Percentiles rank a stretch among this genome's conserved stretches.
These are phyloP conservation scores for Temnothorax rugatulus DNA, from an alignment of 2,888 invertebrate species.

Conservation along the genomic window DNA sequence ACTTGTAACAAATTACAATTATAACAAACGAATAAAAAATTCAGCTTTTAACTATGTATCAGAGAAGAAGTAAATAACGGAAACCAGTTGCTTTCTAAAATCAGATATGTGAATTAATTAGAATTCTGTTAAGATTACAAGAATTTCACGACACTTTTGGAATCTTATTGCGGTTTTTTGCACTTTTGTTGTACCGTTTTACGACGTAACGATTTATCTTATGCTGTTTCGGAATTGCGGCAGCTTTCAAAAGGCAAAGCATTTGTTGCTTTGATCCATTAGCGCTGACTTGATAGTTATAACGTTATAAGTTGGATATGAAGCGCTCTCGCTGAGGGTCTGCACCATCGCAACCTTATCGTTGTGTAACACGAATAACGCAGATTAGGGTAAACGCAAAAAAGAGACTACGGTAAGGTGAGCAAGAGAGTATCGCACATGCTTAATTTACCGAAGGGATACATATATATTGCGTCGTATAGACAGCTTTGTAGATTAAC, in stretches of 20 bases:
- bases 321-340: neutral
- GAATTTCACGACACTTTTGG: conserved; percentile 1
- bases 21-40: neutral
- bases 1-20: neutral
- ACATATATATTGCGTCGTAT: too few relatives aligned
- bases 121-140: neutral
- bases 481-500: conserved; percentile 2
- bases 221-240: neutral
- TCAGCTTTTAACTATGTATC: neutral
- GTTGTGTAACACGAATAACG: conserved; percentile 27
- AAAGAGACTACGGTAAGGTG: conserved; percentile 5
- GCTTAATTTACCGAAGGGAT: conserved; percentile 18
- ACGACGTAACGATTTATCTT: conserved; percentile 16
- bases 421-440: conserved; percentile 7
- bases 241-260: conserved; percentile 10
- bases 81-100: too few relatives aligned
- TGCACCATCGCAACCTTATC: neutral
- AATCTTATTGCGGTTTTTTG: conserved; percentile 8
- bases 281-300: conserved; percentile 23
- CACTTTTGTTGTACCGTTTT: conserved; percentile 22
- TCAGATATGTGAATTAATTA: neutral
- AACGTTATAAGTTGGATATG: conserved; percentile 20
- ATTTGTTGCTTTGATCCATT: conserved; percentile 27
- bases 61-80: neutral
- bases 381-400: conserved; percentile 4